Conservation (phyloP, 2,113 vertebrate species). For the western clawed frog (Xenopus tropicalis) region UCB_Xtro_10.0 CM004445.2:62363501-62364000, state of each 20-base stretch:
- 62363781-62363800: not conserved
- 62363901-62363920: not conserved
- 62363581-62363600: constrained; percentile 78
- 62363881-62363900: not conserved
- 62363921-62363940: not conserved
- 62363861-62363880: constrained; percentile 10
- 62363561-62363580: constrained; percentile 66
- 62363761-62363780: constrained; percentile 12
- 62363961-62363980: not conserved
- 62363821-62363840: constrained; percentile 7
- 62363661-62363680: constrained; percentile 97
- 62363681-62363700: constrained; percentile 72
- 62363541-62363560: constrained; percentile 80
- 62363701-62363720: not conserved
- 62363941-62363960: not conserved
- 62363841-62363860: constrained; percentile 8
- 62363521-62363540: constrained; percentile 86
- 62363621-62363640: constrained; percentile 90
- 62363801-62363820: not conserved
- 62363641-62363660: constrained; percentile 98
- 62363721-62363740: constrained; percentile 12
- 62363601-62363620: constrained; percentile 69
- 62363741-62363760: constrained; percentile 22
- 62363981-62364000: too few species aligned
- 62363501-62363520: constrained; percentile 60